Evolutionary conservation across 2,888 invertebrate species (phyloP).

Genomic region (Xestia c-nigrum): DNA sequence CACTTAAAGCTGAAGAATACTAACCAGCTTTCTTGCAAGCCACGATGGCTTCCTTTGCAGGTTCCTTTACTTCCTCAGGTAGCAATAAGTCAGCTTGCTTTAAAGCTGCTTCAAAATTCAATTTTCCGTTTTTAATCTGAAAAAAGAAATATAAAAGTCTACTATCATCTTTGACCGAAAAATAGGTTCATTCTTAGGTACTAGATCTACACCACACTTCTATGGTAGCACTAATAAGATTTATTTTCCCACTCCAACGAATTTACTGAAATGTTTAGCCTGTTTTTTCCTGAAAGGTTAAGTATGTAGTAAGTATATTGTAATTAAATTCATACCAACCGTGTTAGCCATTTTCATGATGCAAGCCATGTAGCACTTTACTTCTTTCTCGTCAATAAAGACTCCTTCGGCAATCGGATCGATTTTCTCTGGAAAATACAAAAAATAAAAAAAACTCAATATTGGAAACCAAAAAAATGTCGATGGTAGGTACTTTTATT

Average conservation of each 20-base stretch:
- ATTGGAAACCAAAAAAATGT: background rate
- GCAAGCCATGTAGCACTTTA: slow-evolving; percentile 88
- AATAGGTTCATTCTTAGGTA: too few relatives aligned
- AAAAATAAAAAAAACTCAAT: too few relatives aligned
- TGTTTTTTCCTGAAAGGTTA: background rate
- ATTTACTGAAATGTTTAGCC: too few relatives aligned
- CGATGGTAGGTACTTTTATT: too few relatives aligned
- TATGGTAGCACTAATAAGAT: too few relatives aligned
- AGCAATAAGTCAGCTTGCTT: slow-evolving; percentile 87
- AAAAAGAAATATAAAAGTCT: background rate
- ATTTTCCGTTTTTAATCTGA: slow-evolving; percentile 88
- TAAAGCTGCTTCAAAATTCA: slow-evolving; percentile 86
- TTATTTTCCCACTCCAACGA: too few relatives aligned
- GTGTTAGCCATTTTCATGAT: slow-evolving; percentile 89
- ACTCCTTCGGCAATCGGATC: slow-evolving; percentile 81
- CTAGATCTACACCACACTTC: too few relatives aligned
- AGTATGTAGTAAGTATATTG: too few relatives aligned
- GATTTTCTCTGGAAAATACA: slow-evolving; percentile 74
- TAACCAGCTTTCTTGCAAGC: slow-evolving; percentile 88
- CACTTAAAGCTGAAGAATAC: slow-evolving; percentile 55
- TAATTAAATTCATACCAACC: slow-evolving; percentile 68
- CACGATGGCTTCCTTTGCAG: slow-evolving; percentile 83
- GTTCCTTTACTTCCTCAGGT: slow-evolving; percentile 84
- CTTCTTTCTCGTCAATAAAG: slow-evolving; percentile 86
- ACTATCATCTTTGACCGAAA: too few relatives aligned